Base-by-base conservation (phyloP, 1,140 invertebrate genomes). In the Tetragnatha versicolor region DNA sequence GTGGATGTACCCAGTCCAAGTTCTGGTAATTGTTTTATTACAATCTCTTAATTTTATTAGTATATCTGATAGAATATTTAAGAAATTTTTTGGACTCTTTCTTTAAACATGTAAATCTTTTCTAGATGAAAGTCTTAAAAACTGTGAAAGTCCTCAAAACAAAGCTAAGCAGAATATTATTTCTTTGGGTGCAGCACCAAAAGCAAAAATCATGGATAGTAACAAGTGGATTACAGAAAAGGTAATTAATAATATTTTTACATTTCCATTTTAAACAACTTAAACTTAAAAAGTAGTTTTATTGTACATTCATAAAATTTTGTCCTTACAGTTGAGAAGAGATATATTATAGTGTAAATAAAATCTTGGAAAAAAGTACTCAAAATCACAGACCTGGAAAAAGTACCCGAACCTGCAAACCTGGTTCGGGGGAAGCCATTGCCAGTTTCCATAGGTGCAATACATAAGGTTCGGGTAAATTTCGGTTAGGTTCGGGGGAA, bases 191-290 rank as follows among this genome's bases (percentile, higher is more conserved):
- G 78, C 78, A 35, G 78, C 78, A 42, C 78, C 78, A 35, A 79
- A 73, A 65, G 78, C 78, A 42, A 79, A 79, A 66, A 79, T 79
- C 35, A 55, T 79, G 45, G 58, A 79, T 35, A 79, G 65, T 5
- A 68, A 63, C 25, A 63, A 79, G 55, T 79, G 78, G 78, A 79
- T 79, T 10, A 73, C 55, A 25, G 68, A 73, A 61, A 72, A 53
- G 35, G 78, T 73, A 79, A 37, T 14, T 3, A 53, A 22, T 53
- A 25, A 33, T 61, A 29, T 33, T n/a, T 58, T n/a, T 58, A n/a
- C 25, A 29, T 58, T 58, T 58, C 17, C 35, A 17, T 63, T 5
- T 14, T n/a, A n/a, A n/a, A n/a, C n/a, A n/a, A n/a, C n/a, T n/a
- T n/a, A n/a, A n/a, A n/a, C n/a, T n/a, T n/a, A n/a, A n/a, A n/a